Evolutionary conservation across 2,888 invertebrate genomes (phyloP), one percentile per base, ranked within the genome.

Genomic region (Lithophane socia): DNA sequence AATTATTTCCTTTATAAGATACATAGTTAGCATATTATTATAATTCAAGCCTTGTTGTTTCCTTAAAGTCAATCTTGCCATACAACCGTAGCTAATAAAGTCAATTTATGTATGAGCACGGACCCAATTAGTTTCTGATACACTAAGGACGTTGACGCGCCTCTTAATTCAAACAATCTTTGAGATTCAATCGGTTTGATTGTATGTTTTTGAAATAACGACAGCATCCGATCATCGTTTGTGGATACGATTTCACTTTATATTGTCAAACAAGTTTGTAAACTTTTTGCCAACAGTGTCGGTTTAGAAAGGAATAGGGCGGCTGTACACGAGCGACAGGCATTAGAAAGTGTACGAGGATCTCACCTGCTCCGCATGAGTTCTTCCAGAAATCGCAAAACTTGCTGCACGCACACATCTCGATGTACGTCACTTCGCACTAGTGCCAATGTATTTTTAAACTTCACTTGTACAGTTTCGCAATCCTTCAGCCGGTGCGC

Each of bases 391-490:
- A 96, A 92, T 96, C 96, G 91, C 93, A 96, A 92, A 96, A 96
- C 91, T 96, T 96, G 93, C 95, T 96, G 93, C 96, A 96, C 90
- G 95, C 91, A 92, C 96, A 95, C 96, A 96, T 96, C 93, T 95
- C 90, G 94, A 88, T 87, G 86, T 90, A 91, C 94, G 94, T 95
- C 95, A 95, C 95, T 93, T 90, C 91, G 91, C 94, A 95, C 95
- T 93, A 93, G 91, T 94, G 95, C 94, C 94, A 96, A 96, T 95
- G 94, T 96, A 96, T 96, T 96, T 96, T 95, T 96, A 96, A 96
- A 96, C 95, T 96, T 96, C 96, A 96, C 96, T 95, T 94, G 94
- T 94, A 95, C 88, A 94, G 96, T 96, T 96, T 96, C 95, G 95
- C 94, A 96, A 95, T 93, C 91, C 93, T 94, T 94, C 94, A 94